A percentile compares a stretch with the other conserved stretches of the same genome.
Evolutionary conservation across 1,140 invertebrate genomes (phyloP).

Genomic region (Platyura marginata): DNA sequence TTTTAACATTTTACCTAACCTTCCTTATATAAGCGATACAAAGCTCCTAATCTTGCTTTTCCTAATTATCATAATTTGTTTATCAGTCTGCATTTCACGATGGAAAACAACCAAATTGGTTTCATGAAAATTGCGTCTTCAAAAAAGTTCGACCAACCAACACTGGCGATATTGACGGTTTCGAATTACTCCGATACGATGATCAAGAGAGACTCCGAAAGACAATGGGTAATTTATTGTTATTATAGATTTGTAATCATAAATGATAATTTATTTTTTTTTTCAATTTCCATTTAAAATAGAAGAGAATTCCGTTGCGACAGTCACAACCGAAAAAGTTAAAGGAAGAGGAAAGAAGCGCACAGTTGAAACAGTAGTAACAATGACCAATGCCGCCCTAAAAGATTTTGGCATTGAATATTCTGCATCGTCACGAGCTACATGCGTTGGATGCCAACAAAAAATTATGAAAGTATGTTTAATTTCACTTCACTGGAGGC

Average conservation of each 20-base stretch:
- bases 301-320: neutral
- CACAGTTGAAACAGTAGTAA: conserved; percentile 10
- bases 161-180: conserved; percentile 65
- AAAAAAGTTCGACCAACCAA: conserved; percentile 52
- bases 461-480: conserved; percentile 79
- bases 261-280: conserved; percentile 6
- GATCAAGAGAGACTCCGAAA: conserved; percentile 73
- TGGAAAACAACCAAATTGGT: conserved; percentile 80
- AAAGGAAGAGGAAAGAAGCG: conserved; percentile 25
- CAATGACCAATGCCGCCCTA: conserved; percentile 19
- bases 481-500: too few relatives aligned
- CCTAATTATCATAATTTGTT: too few relatives aligned
- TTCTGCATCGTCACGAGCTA: conserved; percentile 66
- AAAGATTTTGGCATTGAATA: conserved; percentile 72
- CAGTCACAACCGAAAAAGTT: neutral
- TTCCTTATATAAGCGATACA: too few relatives aligned
- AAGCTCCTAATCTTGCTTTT: too few relatives aligned
- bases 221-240: conserved; percentile 38
- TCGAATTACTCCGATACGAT: conserved; percentile 61
- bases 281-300: neutral
- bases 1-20: too few relatives aligned
- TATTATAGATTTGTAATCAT: conserved; percentile 2
- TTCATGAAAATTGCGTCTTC: conserved; percentile 81
- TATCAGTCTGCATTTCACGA: conserved; percentile 74
- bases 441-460: conserved; percentile 68